Conservation (phyloP, 64 coral and sea anemone species). For the Platygyra sinensis region DNA sequence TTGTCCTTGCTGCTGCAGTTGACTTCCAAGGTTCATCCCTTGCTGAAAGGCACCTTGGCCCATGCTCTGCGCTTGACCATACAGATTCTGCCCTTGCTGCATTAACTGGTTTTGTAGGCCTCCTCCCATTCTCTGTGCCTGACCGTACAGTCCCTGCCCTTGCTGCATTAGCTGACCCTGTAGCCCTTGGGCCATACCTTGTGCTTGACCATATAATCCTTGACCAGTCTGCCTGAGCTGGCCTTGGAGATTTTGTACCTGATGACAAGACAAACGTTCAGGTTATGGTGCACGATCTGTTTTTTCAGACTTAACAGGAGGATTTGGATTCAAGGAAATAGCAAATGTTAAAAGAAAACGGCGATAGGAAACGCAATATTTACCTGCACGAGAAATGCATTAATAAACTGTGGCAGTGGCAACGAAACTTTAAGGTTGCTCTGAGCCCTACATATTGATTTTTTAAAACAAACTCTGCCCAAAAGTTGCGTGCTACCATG, state of each 20-base stretch:
- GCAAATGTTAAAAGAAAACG: too few species aligned
- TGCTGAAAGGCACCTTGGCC: slow-evolving; percentile 55
- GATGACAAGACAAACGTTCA: neutral
- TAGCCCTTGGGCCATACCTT: slow-evolving; percentile 21
- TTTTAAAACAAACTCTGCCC: too few species aligned
- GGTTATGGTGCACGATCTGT: too few species aligned
- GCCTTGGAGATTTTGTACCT: slow-evolving; percentile 37
- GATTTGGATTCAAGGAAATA: too few species aligned
- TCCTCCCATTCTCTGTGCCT: slow-evolving; percentile 56
- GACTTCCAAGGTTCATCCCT: slow-evolving; percentile 33
- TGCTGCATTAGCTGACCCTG: slow-evolving; percentile 30
- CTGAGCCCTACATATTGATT: too few species aligned
- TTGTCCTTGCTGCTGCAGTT: slow-evolving; percentile 29
- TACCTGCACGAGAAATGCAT: too few species aligned
- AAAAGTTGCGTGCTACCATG: too few species aligned
- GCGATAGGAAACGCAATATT: too few species aligned
- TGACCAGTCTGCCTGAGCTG: slow-evolving; percentile 39
- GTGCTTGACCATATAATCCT: slow-evolving; percentile 24
- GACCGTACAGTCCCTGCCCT: slow-evolving; percentile 18
- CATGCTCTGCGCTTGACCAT: slow-evolving; percentile 48
- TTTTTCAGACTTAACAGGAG: too few species aligned
- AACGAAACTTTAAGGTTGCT: too few species aligned
- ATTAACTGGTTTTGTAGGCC: slow-evolving; percentile 31
- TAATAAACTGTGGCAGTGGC: too few species aligned
- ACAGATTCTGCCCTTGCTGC: slow-evolving; percentile 17